Base-by-base conservation (phyloP, 2,113 vertebrate species). In the Corythoichthys intestinalis region DNA sequence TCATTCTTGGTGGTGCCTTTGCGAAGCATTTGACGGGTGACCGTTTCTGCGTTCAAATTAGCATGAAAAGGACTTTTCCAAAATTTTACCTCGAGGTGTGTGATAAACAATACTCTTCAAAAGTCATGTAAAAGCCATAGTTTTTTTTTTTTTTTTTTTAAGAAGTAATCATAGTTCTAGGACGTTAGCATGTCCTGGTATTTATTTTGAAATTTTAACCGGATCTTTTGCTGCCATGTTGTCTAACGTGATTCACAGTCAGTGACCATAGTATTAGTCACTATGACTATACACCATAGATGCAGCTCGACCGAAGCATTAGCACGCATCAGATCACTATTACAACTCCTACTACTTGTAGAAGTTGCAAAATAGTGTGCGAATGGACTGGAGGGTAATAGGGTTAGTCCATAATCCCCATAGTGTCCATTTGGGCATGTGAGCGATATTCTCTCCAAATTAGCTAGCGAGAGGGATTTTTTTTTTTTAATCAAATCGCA, bases 31-130 rank as follows among this genome's bases (percentile, higher is more conserved):
- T 58, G 60, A 47, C 41, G 1, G 0, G 4, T 1, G 4, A 58
- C 2, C n/a, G 28, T 5, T 6, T 54, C 20, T 20, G 34, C 20
- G 4, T 74, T 79, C 74, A 76, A 79, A 77, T 60, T 76, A 81
- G 79, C 66, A 59, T 20, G 8, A 41, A 12, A 4, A 4, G 0
- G 2, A 3, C 1, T 2, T 12, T 12, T 65, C 38, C 1, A n/a
- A 54, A 39, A 6, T 0, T 39, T 49, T 2, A 14, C n/a, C 6
- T 58, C 10, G 14, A 28, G 9, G 20, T 1, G 56, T 12, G 5
- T 56, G 2, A 20, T 15, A 59, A 15, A 59, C 12, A 6, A n/a
- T 28, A 28, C 20, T 28, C 20, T 28, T 28, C 20, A 28, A 28
- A 28, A 28, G 20, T 28, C 20, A 28, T 28, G 20, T 28, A 28